A percentile compares a stretch with the other conserved stretches of the same genome.
Evolutionary conservation across 2,113 vertebrate genomes (phyloP).

Genomic region (Anthoscopus minutus): DNA sequence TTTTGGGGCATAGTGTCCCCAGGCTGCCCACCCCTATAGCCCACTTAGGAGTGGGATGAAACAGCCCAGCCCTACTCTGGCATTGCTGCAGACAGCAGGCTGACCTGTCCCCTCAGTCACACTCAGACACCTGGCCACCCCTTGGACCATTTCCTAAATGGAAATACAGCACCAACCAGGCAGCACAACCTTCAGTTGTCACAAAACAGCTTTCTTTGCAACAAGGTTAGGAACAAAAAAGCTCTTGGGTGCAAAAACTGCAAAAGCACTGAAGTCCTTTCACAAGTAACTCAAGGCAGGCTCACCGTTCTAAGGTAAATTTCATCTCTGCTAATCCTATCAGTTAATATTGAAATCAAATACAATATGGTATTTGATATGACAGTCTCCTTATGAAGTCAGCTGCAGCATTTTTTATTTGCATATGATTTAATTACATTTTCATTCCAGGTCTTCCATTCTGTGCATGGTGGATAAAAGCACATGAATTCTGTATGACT

Average conservation of each 20-base stretch:
- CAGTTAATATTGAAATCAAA: constrained; percentile 73
- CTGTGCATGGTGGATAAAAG: neutral
- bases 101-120: neutral
- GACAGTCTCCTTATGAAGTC: constrained; percentile 44
- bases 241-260: neutral
- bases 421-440: constrained; percentile 65
- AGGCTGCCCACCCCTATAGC: neutral
- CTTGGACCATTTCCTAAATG: neutral
- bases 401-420: constrained; percentile 59
- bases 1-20: neutral
- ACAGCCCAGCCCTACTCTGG: neutral
- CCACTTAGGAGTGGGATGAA: neutral
- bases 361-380: constrained; percentile 56
- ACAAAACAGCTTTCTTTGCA: neutral
- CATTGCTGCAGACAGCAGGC: neutral
- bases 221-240: neutral
- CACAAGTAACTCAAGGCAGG: constrained; percentile 20
- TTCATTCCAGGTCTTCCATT: constrained; percentile 20
- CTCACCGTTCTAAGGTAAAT: constrained; percentile 67
- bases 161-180: neutral
- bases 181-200: neutral
- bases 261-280: constrained; percentile 5
- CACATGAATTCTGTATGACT: constrained; percentile 29
- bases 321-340: constrained; percentile 69
- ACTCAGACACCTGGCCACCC: neutral